Evolutionary conservation across 2,888 invertebrate species (phyloP), one percentile per base, ranked within the genome.

Genomic region (Deilephila elpenor): DNA sequence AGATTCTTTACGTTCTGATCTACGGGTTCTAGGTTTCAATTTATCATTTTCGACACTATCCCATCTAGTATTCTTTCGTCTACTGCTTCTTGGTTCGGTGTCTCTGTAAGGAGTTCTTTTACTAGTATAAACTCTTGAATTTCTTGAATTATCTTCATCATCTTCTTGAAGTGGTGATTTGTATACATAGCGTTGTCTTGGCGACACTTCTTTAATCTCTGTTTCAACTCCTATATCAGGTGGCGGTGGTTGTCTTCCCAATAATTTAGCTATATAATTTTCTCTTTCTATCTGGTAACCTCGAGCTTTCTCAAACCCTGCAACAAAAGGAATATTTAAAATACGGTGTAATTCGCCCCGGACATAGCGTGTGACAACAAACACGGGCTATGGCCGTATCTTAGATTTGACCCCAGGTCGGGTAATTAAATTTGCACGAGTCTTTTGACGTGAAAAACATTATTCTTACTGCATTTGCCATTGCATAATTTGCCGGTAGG

Each of bases 251-350:
- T 77, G 73, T 1, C 74, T 77, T 3, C 89, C 88, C 72, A 91
- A 76, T 74, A 96, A 77, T 79, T 93, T 91, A 19, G 91, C 86
- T 73, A 95, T 80, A 83, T 96, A 97, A 76, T 95, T 95, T 1
- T 89, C 80, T 14, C 97, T 95, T 87, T 97, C 97, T 53, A 97
- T 96, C 75, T 93, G 81, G 84, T 97, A 96, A 0, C 97, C 97
- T 11, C 97, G 96, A 3, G 97, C 96, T 29, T 86, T 88, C 83
- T 95, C 94, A 82, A 97, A 96, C 78, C 86, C 97, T 97, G 88
- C 77, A 86, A 86, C 56, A 71, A 71, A 73, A 71, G 4, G 51
- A 25, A 29, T 56, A 71, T 71, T 61, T 37, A 11, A 62, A 62
- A 64, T 34, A 71, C 11, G n/a, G 17, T 37, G 60, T 7, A 74